Evolutionary conservation across 2,113 vertebrate species (phyloP).

Genomic region (Lichenostomus cassidix): DNA sequence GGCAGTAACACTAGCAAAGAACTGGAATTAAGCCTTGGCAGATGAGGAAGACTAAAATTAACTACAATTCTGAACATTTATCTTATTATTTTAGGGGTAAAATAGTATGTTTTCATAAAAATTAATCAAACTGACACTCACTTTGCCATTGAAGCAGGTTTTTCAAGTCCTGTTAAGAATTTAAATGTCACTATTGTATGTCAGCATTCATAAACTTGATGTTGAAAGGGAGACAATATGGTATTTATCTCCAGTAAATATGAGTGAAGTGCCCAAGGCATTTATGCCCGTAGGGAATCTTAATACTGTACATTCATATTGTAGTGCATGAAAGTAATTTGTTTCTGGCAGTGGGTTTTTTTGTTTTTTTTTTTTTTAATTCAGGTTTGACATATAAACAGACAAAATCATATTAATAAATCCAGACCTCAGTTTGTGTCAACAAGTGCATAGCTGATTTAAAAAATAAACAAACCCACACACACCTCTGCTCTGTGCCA

Average conservation of each 20-base stretch:
- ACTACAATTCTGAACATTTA: background rate
- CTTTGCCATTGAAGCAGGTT: conserved; percentile 19
- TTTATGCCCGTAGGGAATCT: background rate
- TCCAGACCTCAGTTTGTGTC: background rate
- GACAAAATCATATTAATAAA: background rate
- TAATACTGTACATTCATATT: background rate
- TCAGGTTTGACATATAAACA: background rate
- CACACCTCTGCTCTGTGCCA: background rate
- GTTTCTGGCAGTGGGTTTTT: conserved; percentile 45
- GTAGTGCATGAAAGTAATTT: background rate
- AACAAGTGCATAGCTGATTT: background rate
- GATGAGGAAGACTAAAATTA: background rate
- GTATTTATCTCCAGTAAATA: conserved; percentile 25
- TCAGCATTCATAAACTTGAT: conserved; percentile 46
- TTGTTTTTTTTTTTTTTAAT: background rate
- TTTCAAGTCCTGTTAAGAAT: conserved; percentile 40
- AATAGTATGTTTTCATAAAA: conserved; percentile 28
- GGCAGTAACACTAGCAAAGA: background rate
- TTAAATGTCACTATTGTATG: conserved; percentile 45
- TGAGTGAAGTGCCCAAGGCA: background rate
- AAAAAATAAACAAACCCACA: background rate
- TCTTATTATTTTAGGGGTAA: conserved; percentile 8
- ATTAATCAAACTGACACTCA: conserved; percentile 32
- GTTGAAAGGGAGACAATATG: conserved; percentile 8
- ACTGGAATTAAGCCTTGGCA: background rate